Evolutionary conservation across 2,113 vertebrate species (phyloP), one percentile per base, ranked within the genome.

Genomic region (Panthera tigris): DNA sequence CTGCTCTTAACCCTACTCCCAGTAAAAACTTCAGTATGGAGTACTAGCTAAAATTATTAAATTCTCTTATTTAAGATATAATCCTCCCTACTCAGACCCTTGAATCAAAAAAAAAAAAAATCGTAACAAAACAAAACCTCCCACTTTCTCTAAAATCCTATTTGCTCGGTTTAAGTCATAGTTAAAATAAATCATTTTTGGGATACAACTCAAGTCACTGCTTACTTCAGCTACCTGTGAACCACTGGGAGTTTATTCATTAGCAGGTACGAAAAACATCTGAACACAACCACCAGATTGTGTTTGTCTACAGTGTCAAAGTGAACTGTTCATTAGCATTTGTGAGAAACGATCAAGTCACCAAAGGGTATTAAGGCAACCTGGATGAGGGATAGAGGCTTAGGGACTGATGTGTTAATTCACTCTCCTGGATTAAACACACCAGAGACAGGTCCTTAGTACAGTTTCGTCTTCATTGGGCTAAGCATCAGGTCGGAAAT

Each of bases 241-340:
- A 93, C 95, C 88, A 4, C 0, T 81, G 97, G 95, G 97, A 97
- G 71, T 89, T 88, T 83, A 94, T 50, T 98, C 96, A 96, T 97
- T 96, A 96, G 94, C 95, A 97, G 76, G 76, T 96, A 94, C 19
- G 66, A 86, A 96, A 94, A 95, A 91, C 94, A 88, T 82, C 92
- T 57, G 88, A 97, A 95, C 48, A 92, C 80, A 79, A 78, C 92
- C 71, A 91, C 61, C 97, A 98, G 95, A 61, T 57, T 97, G 97
- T 97, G 97, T 96, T 97, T 97, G 92, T 97, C 95, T 71, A 74
- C 71, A 82, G 71, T 95, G 97, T 96, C 97, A 97, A 36, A 96
- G 78, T 71, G 94, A 98, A 92, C 87, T 63, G 69, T 87, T 97
- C 97, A 96, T 98, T 97, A 97, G 96, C 90, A 94, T 92, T 92